A percentile compares a stretch with the other conserved stretches of the same genome.
These are phyloP conservation scores for Zelleria hepariella DNA, from an alignment of 2,888 invertebrate species.

Conservation along the genomic window DNA sequence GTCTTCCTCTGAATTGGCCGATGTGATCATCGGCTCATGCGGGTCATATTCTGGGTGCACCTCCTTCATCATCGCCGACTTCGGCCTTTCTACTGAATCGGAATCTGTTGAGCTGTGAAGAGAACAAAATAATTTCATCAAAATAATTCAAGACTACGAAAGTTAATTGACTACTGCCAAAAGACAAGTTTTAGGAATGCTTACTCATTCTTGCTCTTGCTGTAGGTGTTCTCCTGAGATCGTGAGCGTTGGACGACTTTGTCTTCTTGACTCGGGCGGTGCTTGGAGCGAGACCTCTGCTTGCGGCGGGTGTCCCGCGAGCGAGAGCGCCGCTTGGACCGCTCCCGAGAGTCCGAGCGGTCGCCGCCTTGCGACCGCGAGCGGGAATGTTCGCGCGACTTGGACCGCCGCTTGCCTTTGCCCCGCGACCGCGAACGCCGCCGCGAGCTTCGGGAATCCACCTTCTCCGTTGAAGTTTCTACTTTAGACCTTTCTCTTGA, in stretches of 20 bases:
- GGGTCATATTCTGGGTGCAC: constrained; percentile 62
- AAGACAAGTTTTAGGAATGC: constrained; percentile 19
- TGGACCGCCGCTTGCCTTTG: constrained; percentile 35
- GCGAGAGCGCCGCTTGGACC: constrained; percentile 20
- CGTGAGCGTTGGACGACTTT: constrained; percentile 43
- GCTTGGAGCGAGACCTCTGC: constrained; percentile 29
- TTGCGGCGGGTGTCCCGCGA: constrained; percentile 24
- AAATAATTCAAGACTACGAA: not conserved
- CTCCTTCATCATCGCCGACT: constrained; percentile 61
- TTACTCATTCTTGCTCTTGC: constrained; percentile 57
- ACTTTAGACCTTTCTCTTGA: constrained; percentile 36
- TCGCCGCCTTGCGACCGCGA: constrained; percentile 36
- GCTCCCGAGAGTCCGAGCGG: constrained; percentile 25
- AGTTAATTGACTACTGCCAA: not conserved
- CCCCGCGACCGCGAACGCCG: constrained; percentile 41
- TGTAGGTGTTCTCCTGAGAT: constrained; percentile 47
- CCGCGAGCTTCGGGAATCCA: constrained; percentile 30
- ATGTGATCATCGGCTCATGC: constrained; percentile 66
- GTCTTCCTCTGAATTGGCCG: constrained; percentile 63
- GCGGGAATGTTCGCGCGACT: constrained; percentile 34
- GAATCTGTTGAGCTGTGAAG: constrained; percentile 30
- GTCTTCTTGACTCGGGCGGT: constrained; percentile 33
- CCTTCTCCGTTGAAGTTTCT: constrained; percentile 42
- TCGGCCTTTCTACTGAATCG: constrained; percentile 59
- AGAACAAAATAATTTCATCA: not conserved